phyloP scores from a whole-genome alignment of 1,140 invertebrate genomes.

The Plectrocnemia conspersa region DNA sequence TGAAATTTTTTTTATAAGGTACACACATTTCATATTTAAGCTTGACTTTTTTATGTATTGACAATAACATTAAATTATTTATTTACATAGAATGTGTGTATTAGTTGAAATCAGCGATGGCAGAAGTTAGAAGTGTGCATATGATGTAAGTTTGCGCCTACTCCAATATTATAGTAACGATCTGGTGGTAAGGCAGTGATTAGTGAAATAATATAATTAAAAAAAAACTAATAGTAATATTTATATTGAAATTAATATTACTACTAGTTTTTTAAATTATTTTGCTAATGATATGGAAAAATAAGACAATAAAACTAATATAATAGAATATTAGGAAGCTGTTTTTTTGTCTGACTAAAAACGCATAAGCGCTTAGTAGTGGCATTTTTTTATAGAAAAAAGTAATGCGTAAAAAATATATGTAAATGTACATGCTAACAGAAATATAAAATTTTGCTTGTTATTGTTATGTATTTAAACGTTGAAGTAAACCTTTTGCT shows the following conservation, averaged over 20 bases:
- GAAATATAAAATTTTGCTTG: too few relatives aligned
- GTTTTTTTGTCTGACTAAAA: too few relatives aligned
- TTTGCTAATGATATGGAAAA: too few relatives aligned
- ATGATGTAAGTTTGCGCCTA: constrained; percentile 14
- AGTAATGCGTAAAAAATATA: too few relatives aligned
- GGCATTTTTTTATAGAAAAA: too few relatives aligned
- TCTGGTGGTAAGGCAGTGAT: neutral
- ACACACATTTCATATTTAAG: neutral
- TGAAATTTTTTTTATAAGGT: too few relatives aligned
- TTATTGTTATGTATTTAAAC: too few relatives aligned
- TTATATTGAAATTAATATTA: neutral
- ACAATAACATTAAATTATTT: neutral
- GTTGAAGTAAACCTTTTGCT: too few relatives aligned
- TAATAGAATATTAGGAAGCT: neutral
- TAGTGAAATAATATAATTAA: neutral
- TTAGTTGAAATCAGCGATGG: neutral
- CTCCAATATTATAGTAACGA: neutral
- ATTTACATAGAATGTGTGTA: neutral
- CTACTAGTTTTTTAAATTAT: neutral
- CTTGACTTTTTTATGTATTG: neutral
- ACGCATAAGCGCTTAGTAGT: too few relatives aligned
- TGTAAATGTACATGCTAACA: too few relatives aligned
- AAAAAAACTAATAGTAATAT: neutral
- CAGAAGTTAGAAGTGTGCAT: constrained; percentile 15
- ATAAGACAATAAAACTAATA: neutral